These are phyloP conservation scores for Palythoa grandis DNA, from an alignment of 92 coral and sea anemone genomes.

Conservation along the genomic window DNA sequence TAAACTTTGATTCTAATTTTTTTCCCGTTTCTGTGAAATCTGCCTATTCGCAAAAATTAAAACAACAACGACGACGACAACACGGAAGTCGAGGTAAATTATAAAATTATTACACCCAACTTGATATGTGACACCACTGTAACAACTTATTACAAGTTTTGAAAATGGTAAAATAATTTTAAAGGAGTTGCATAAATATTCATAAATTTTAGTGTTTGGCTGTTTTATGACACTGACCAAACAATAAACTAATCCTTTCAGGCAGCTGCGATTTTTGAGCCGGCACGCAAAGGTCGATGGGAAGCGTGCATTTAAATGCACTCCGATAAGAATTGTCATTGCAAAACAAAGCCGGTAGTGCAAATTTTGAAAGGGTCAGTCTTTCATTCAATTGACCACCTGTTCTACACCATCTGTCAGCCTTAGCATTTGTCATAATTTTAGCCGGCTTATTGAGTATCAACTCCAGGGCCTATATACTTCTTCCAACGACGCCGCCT, in stretches of 20 bases:
- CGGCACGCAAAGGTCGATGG: constrained; percentile 34
- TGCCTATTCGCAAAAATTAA: background rate
- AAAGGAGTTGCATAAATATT: constrained; percentile 30
- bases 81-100: background rate
- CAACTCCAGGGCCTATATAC: background rate
- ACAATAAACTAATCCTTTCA: constrained; percentile 2
- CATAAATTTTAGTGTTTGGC: constrained; percentile 20
- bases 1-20: background rate
- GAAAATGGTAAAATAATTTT: constrained; percentile 25
- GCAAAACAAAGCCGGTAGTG: constrained; percentile 28
- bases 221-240: constrained; percentile 15
- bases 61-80: no score
- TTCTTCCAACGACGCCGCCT: background rate
- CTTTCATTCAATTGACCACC: constrained; percentile 34
- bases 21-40: background rate
- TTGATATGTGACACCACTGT: background rate
- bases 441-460: constrained; percentile 4
- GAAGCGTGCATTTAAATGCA: constrained; percentile 13
- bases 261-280: constrained; percentile 7
- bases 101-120: background rate
- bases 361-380: constrained; percentile 38
- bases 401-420: constrained; percentile 30
- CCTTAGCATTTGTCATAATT: constrained; percentile 31
- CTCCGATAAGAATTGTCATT: constrained; percentile 16
- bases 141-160: constrained; percentile 30